Base-by-base conservation (phyloP, 2,113 vertebrate species). In the Castor canadensis region DNA sequence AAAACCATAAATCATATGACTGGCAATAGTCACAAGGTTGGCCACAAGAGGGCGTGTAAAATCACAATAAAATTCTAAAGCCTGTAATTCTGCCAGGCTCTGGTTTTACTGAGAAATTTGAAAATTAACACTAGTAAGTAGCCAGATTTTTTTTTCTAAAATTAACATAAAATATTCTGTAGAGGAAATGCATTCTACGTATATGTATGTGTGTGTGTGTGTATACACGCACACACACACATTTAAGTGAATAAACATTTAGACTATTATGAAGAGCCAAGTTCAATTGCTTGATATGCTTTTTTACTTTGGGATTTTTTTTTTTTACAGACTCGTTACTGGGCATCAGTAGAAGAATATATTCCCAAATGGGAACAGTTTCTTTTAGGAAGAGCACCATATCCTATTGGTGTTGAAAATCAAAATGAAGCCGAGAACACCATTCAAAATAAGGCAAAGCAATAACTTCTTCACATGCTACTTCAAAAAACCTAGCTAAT, bases 311-410 rank as follows among this genome's bases (percentile, higher is more conserved):
- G 47, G 89, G 66, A 64, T 88, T 90, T 94, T 92, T 94, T 93
- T 98, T 97, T 98, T 98, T 98, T 98, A 94, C 97, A 99, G 99
- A 98, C 98, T 89, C 95, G 96, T 91, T 99, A 99, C 96, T 99
- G 99, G 99, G 98, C 98, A 49, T 99, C 98, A 95, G 96, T 99
- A 97, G 98, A 99, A 98, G 98, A 99, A 96, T 98, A 98, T 94
- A 95, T 99, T 96, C 99, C 99, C 79, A 98, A 98, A 82, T 99
- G 99, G 99, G 98, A 99, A 96, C 96, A 97, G 91, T 99, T 99
- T 98, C 98, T 99, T 96, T 98, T 99, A 96, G 99, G 99, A 97
- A 98, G 97, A 98, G 98, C 98, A 93, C 98, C 98, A 91, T 97
- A 97, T 93, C 99, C 99, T 22, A 43, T 97, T 91, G 97, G 97